phyloP scores from a whole-genome alignment of 2,797 vertebrate genomes.

The Cygnus olor region DNA sequence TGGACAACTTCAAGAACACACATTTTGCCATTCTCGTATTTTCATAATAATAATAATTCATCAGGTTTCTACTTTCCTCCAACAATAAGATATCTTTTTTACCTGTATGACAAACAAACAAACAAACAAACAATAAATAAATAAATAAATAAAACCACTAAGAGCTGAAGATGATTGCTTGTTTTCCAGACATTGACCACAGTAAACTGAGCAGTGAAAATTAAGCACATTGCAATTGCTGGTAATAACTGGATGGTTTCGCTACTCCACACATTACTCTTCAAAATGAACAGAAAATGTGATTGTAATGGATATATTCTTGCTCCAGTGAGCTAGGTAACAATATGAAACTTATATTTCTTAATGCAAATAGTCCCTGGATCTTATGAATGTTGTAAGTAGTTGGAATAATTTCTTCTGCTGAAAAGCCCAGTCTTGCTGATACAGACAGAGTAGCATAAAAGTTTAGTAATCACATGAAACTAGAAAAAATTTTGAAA shows the following conservation, averaged over 20 bases:
- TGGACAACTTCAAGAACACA: not conserved
- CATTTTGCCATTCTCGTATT: not conserved
- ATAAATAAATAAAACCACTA: not conserved
- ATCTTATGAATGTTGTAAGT: not conserved
- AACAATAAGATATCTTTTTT: not conserved
- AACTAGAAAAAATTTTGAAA: not conserved
- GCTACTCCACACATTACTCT: not conserved
- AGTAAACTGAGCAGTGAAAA: conserved; percentile 41
- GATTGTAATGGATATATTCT: conserved; percentile 40
- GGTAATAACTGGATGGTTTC: conserved; percentile 4
- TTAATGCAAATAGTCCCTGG: not conserved
- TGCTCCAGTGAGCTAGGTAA: not conserved
- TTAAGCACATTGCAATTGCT: conserved; percentile 31
- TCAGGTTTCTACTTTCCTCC: not conserved
- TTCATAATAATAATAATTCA: not conserved
- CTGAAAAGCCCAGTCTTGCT: not conserved
- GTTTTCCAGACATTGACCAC: conserved; percentile 26
- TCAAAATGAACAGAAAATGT: conserved; percentile 46
- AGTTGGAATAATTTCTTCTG: not conserved
- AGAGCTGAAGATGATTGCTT: not conserved
- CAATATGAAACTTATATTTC: not conserved
- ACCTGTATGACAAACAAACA: not conserved
- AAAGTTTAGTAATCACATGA: not conserved
- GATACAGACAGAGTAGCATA: not conserved
- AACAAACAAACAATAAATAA: not conserved